Evolutionary conservation across 2,797 vertebrate genomes (phyloP).

Genomic region (Lithobates sylvaticus): DNA sequence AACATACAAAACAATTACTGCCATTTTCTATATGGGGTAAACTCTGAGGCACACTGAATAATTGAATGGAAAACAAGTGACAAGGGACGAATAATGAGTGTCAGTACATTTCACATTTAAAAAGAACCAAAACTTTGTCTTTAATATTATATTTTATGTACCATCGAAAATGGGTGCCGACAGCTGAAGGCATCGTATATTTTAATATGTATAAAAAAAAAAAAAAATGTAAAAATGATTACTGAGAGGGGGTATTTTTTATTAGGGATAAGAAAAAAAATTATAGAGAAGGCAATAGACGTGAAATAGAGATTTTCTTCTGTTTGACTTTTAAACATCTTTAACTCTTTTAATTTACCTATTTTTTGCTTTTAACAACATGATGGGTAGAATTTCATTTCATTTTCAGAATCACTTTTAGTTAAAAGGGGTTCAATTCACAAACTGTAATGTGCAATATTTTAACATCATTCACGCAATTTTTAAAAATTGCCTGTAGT

Average conservation of each 20-base stretch:
- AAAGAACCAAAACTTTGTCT: slow-evolving; percentile 41
- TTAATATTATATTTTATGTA: slow-evolving; percentile 50
- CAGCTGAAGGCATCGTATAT: slow-evolving; percentile 20
- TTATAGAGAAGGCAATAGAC: background rate
- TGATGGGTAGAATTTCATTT: too few species aligned
- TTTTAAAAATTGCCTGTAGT: too few species aligned
- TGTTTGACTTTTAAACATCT: background rate
- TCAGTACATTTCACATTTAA: background rate
- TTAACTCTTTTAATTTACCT: background rate
- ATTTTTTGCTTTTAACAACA: too few species aligned
- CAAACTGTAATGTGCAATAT: too few species aligned
- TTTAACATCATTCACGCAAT: too few species aligned
- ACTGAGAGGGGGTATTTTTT: slow-evolving; percentile 19
- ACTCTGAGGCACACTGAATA: background rate
- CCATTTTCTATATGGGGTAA: slow-evolving; percentile 25
- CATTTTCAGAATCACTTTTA: too few species aligned
- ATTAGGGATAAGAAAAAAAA: background rate
- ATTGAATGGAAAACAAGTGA: background rate
- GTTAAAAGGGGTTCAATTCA: too few species aligned
- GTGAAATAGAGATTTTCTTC: background rate
- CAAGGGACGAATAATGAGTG: too few species aligned
- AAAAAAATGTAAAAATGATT: background rate
- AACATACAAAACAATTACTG: background rate
- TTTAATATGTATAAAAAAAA: slow-evolving; percentile 46
- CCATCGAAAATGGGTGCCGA: slow-evolving; percentile 9